Percentiles rank a stretch among this genome's conserved stretches.
Evolutionary conservation across 2,888 invertebrate species (phyloP).

Genomic region (Unio pictorum): DNA sequence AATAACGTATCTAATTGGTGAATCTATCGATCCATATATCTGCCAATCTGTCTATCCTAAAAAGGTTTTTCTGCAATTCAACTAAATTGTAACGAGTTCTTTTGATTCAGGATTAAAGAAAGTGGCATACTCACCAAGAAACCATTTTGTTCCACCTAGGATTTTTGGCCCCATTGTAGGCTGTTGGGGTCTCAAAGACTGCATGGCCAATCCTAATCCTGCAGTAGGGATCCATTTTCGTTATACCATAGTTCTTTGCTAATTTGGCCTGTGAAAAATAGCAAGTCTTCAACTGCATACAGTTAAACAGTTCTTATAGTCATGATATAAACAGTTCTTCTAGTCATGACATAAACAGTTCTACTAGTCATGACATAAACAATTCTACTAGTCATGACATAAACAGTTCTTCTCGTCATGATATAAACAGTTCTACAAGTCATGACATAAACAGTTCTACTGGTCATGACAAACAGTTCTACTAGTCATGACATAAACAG

Average conservation of each 20-base stretch:
- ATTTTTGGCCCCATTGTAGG: constrained; percentile 93
- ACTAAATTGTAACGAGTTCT: too few relatives aligned
- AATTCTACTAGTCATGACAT: not conserved
- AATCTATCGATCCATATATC: too few relatives aligned
- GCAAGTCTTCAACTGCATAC: not conserved
- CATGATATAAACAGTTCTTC: too few relatives aligned
- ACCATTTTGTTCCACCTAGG: constrained; percentile 97
- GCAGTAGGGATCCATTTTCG: constrained; percentile 97
- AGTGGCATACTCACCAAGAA: constrained; percentile 80
- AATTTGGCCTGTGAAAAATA: constrained; percentile 81
- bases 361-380: not conserved
- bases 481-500: not conserved
- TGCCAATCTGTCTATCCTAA: too few relatives aligned
- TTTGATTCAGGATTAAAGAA: too few relatives aligned
- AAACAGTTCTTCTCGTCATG: not conserved
- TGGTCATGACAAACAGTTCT: not conserved
- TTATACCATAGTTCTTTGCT: constrained; percentile 94
- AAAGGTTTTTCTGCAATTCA: too few relatives aligned
- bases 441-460: not conserved
- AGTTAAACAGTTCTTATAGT: not conserved
- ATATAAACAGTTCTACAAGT: not conserved
- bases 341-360: too few relatives aligned
- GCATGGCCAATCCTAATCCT: constrained; percentile 92
- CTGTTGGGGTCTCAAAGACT: constrained; percentile 96
- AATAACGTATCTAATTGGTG: too few relatives aligned